These are phyloP conservation scores for Cottoperca gobio DNA, from an alignment of 2,797 vertebrate species.

Conservation along the genomic window DNA sequence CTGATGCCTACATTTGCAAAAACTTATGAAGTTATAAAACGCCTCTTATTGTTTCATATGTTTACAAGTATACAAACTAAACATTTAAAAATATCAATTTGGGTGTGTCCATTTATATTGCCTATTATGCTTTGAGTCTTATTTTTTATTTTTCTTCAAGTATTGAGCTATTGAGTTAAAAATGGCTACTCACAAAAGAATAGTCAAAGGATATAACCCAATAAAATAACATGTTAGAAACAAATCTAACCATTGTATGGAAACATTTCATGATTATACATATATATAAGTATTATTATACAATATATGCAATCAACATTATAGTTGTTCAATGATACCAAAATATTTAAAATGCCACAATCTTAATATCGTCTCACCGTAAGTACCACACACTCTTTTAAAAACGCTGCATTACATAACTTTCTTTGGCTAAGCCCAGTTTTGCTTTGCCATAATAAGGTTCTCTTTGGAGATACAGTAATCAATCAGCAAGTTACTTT, in stretches of 20 bases:
- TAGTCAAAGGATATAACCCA: neutral
- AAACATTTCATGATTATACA: neutral
- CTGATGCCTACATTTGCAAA: neutral
- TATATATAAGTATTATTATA: neutral
- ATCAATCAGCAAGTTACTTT: constrained; percentile 6
- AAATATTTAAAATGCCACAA: neutral
- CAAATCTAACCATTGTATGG: too few species aligned
- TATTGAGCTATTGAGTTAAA: neutral
- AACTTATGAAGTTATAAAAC: neutral
- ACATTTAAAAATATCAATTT: neutral
- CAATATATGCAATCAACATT: neutral
- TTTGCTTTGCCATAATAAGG: neutral
- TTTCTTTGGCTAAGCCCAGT: neutral
- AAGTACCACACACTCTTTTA: neutral
- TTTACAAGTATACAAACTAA: neutral
- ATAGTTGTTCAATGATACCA: neutral
- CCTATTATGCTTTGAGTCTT: neutral
- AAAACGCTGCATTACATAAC: neutral
- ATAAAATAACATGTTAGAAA: neutral
- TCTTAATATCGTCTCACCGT: neutral
- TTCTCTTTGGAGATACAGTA: neutral
- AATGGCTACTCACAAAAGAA: neutral
- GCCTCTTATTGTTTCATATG: too few species aligned
- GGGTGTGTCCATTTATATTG: constrained; percentile 6
- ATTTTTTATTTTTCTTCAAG: neutral